These are phyloP conservation scores for Pempheris klunzingeri DNA, from an alignment of 2,797 vertebrate species.

Conservation along the genomic window DNA sequence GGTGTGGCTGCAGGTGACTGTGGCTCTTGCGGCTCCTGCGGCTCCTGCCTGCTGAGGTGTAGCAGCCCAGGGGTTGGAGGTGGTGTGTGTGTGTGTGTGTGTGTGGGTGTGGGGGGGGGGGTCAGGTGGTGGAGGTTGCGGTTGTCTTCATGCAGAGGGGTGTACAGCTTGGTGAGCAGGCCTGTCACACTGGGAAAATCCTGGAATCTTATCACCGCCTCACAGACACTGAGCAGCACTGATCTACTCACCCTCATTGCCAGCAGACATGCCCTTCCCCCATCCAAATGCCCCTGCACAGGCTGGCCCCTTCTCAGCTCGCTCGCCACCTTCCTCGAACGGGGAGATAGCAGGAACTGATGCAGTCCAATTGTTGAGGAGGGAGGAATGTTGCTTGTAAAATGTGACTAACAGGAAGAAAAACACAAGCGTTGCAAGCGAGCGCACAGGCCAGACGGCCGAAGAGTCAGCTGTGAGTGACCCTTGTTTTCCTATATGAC, in stretches of 20 bases:
- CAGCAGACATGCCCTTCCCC: constrained; percentile 85
- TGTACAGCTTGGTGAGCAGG: constrained; percentile 83
- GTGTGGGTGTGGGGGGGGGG: constrained; percentile 19
- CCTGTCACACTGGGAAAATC: constrained; percentile 88
- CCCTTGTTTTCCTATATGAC: neutral
- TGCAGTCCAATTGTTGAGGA: constrained; percentile 77
- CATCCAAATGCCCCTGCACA: constrained; percentile 77
- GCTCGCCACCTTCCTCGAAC: constrained; percentile 69
- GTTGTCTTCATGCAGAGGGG: constrained; percentile 73
- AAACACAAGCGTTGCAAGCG: constrained; percentile 42
- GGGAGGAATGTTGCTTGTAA: constrained; percentile 71
- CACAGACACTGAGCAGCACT: constrained; percentile 87
- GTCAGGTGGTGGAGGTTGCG: constrained; percentile 67
- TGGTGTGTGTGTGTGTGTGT: too few relatives aligned
- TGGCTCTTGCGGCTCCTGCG: neutral
- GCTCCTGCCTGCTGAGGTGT: constrained; percentile 61
- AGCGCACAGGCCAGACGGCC: constrained; percentile 14
- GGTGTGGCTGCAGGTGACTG: constrained; percentile 74
- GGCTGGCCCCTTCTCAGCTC: constrained; percentile 75
- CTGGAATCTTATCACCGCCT: constrained; percentile 89
- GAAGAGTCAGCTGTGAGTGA: constrained; percentile 5
- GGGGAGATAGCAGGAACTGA: constrained; percentile 80
- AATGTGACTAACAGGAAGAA: constrained; percentile 56
- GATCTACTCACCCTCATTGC: constrained; percentile 87
- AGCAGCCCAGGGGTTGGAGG: constrained; percentile 52